Evolutionary conservation across 2,113 vertebrate genomes (phyloP), one percentile per base, ranked within the genome.

Genomic region (Cathartes aura): DNA sequence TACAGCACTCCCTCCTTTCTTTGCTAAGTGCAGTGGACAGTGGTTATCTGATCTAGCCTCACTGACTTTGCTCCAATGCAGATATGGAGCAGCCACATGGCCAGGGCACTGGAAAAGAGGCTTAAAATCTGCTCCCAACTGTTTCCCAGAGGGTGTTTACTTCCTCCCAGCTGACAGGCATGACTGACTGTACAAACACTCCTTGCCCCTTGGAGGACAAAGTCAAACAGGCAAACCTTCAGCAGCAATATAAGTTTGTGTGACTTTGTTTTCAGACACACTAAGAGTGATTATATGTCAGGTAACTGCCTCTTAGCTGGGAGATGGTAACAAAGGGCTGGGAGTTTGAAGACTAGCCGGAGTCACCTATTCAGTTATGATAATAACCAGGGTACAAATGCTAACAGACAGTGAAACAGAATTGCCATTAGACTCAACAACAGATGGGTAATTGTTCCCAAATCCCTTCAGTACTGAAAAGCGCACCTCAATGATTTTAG

Each of bases 111-210:
- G 73, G 32, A 72, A 96, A 94, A 93, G 72, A 74, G 30, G 64
- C 27, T 93, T 89, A 94, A 82, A 93, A 59, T 74, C 76, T 68
- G 26, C 70, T 93, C 40, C 32, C 68, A 95, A 3, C 68, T 93
- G 38, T 91, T 96, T 93, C 60, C 42, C 76, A 87, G 67, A 45
- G 75, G 30, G 38, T 60, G 60, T 91, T 96, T 95, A 59, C 84
- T 94, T 93, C 82, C 56, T 89, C 64, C 68, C 87, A 87, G 60
- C 52, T 93, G 87, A 50, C n/a, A 89, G 91, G 64, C 60, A 52
- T 3, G 5, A 68, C 81, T 67, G 81, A 45, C 64, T 87, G 32
- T 67, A 50, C 42, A 89, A 96, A 82, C 40, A 79, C 26, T 66
- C 50, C 83, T 91, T 48, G 24, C 18, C 17, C 18, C n/a, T 79